These are phyloP conservation scores for Callaeas wilsoni DNA, from an alignment of 2,113 vertebrate species.

Conservation along the genomic window DNA sequence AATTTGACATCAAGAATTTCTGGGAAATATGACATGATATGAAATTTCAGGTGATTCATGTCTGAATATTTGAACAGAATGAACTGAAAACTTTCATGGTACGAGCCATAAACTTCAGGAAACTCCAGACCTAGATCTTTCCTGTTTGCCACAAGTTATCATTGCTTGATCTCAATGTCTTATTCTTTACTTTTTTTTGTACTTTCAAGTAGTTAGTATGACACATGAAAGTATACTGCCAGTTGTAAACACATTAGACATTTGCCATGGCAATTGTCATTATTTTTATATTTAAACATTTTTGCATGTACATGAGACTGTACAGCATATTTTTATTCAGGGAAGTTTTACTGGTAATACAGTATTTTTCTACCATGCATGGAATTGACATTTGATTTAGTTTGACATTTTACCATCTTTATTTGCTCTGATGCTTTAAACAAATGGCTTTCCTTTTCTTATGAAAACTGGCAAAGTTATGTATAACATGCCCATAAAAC, in stretches of 20 bases:
- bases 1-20: not conserved
- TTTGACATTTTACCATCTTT: not conserved
- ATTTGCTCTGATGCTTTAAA: not conserved
- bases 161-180: not conserved
- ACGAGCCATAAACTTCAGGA: not conserved
- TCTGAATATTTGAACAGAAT: not conserved
- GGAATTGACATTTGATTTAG: not conserved
- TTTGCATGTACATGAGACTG: not conserved
- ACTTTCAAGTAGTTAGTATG: not conserved
- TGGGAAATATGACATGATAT: not conserved
- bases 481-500: not conserved
- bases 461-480: not conserved
- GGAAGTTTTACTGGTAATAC: not conserved
- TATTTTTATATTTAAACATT: not conserved
- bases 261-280: not conserved
- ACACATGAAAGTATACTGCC: not conserved
- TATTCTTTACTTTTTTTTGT: not conserved
- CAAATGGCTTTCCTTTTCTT: not conserved
- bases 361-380: not conserved
- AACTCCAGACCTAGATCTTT: not conserved
- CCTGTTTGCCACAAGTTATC: not conserved
- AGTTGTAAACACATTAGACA: not conserved
- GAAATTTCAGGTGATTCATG: not conserved
- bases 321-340: not conserved
- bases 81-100: not conserved